Conservation (phyloP, 2,888 invertebrate species). For the Polylopha cassiicola region DNA sequence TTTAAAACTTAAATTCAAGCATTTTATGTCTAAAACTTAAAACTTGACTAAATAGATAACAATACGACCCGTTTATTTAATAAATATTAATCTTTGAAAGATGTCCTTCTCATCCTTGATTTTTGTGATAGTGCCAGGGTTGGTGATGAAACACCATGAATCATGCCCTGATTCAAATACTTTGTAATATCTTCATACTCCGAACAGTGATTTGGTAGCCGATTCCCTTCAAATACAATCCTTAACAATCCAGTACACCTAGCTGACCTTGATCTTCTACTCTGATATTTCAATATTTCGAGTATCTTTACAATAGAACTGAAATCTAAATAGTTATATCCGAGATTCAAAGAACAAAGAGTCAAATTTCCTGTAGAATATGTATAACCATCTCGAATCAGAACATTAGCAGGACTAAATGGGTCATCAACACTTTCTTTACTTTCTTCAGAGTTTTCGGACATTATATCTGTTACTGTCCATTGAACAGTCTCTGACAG, state of each 20-base stretch:
- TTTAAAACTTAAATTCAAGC: no score
- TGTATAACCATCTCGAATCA: slow-evolving; percentile 24
- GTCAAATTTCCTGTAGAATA: slow-evolving; percentile 42
- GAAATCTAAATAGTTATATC: slow-evolving; percentile 41
- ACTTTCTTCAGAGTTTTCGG: slow-evolving; percentile 1
- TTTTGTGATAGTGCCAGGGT: no score
- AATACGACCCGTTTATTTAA: no score
- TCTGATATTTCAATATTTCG: slow-evolving; percentile 42
- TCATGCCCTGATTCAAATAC: no score
- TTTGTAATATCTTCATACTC: slow-evolving; percentile 33
- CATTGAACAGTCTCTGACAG: no score
- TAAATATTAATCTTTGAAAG: no score
- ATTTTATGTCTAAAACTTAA: no score
- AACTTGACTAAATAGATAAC: no score
- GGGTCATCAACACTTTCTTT: slow-evolving; percentile 32
- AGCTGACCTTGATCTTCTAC: slow-evolving; percentile 8
- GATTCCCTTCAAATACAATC: slow-evolving; percentile 44
- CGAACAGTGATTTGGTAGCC: slow-evolving; percentile 32
- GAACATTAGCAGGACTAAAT: slow-evolving; percentile 29
- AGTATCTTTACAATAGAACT: slow-evolving; percentile 32
- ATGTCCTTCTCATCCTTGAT: no score
- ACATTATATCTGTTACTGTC: no score
- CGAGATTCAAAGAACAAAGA: slow-evolving; percentile 46
- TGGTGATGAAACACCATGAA: no score
- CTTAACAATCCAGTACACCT: slow-evolving; percentile 38